phyloP scores from a whole-genome alignment of 1,140 invertebrate genomes.

The Phocides pigmalion region DNA sequence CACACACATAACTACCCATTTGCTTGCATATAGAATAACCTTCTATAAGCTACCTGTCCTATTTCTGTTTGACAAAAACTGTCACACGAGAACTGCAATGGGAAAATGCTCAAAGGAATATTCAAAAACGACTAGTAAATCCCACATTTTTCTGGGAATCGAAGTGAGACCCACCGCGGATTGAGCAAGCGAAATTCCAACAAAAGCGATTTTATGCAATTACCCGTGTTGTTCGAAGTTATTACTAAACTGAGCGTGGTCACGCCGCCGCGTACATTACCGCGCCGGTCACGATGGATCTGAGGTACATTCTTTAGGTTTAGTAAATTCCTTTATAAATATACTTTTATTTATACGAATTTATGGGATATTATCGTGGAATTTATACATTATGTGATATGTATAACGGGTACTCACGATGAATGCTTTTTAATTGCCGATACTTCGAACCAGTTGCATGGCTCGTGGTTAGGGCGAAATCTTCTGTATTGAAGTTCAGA shows the following conservation, averaged over 20 bases:
- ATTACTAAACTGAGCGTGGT: slow-evolving; percentile 70
- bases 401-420: too few relatives aligned
- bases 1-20: too few relatives aligned
- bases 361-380: background rate
- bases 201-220: slow-evolving; percentile 78
- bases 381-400: too few relatives aligned
- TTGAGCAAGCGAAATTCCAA: slow-evolving; percentile 73
- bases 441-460: too few relatives aligned
- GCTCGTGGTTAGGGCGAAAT: too few relatives aligned
- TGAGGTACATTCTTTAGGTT: background rate
- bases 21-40: too few relatives aligned
- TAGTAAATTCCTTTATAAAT: background rate
- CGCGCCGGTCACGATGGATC: slow-evolving; percentile 59
- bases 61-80: background rate
- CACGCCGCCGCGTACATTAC: slow-evolving; percentile 61
- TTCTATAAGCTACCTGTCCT: too few relatives aligned
- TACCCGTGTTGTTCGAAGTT: slow-evolving; percentile 66
- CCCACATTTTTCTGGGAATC: slow-evolving; percentile 56
- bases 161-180: slow-evolving; percentile 57
- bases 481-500: too few relatives aligned
- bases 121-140: slow-evolving; percentile 37
- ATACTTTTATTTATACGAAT: too few relatives aligned
- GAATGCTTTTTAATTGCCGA: too few relatives aligned
- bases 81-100: background rate
- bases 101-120: slow-evolving; percentile 5